Evolutionary conservation across 1,140 invertebrate species (phyloP).

Genomic region (Diprion similis): DNA sequence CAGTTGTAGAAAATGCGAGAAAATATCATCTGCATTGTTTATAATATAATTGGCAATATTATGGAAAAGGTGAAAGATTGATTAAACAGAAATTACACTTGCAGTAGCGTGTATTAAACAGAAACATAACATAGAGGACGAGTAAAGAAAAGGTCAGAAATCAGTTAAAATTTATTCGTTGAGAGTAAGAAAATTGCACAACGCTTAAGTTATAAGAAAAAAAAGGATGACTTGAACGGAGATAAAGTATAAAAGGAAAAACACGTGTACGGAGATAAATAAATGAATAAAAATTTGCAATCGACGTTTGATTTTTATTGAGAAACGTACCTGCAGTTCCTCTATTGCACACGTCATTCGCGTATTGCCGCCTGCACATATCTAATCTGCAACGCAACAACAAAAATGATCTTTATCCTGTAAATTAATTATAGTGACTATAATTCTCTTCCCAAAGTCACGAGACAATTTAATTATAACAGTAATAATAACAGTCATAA

Average conservation of each 20-base stretch:
- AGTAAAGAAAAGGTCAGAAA: constrained; percentile 15
- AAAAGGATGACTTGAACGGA: constrained; percentile 11
- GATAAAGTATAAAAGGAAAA: neutral
- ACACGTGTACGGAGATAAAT: neutral
- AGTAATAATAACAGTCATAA: constrained; percentile 16
- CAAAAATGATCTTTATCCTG: constrained; percentile 56
- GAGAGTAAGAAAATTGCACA: neutral
- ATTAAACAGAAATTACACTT: constrained; percentile 16
- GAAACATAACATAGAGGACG: constrained; percentile 13
- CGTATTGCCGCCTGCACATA: constrained; percentile 96
- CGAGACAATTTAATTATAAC: constrained; percentile 35
- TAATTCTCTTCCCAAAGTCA: constrained; percentile 32
- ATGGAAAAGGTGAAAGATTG: constrained; percentile 7
- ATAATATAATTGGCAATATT: neutral
- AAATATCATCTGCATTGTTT: constrained; percentile 23
- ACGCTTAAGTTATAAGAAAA: constrained; percentile 5
- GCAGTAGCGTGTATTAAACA: constrained; percentile 10
- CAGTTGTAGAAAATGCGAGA: constrained; percentile 27
- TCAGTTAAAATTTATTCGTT: neutral
- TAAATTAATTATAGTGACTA: constrained; percentile 28
- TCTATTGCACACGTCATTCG: constrained; percentile 94
- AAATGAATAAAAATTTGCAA: constrained; percentile 12
- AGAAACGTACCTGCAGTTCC: constrained; percentile 91
- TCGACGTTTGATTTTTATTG: constrained; percentile 22
- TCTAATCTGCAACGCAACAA: constrained; percentile 87